Percentiles rank a stretch among this genome's conserved stretches.
phyloP scores from a whole-genome alignment of 2,888 invertebrate species.

The Chalcosyrphus nemorum region DNA sequence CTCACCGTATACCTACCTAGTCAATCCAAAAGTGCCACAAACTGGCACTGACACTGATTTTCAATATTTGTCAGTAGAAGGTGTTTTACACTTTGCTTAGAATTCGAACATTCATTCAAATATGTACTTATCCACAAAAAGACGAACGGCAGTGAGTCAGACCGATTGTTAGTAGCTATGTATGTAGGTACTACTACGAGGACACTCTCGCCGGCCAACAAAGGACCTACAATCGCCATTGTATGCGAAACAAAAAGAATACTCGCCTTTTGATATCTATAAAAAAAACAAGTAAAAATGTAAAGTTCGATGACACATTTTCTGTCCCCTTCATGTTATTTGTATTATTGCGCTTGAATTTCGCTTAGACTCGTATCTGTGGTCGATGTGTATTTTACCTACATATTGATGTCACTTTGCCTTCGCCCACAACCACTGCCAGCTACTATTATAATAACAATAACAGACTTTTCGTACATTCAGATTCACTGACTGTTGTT shows the following conservation, averaged over 20 bases:
- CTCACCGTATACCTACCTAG: too few species aligned
- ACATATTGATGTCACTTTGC: conserved; percentile 66
- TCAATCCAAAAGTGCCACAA: too few species aligned
- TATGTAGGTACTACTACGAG: conserved; percentile 41
- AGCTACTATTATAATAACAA: conserved; percentile 71
- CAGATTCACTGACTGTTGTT: conserved; percentile 68
- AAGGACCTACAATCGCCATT: conserved; percentile 63
- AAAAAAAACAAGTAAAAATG: conserved; percentile 54
- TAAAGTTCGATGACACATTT: conserved; percentile 73
- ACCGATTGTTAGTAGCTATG: conserved; percentile 31
- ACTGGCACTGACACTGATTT: conserved; percentile 58
- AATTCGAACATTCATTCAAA: conserved; percentile 46
- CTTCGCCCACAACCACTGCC: conserved; percentile 60
- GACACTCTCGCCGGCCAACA: conserved; percentile 44
- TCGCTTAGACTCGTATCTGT: conserved; percentile 63
- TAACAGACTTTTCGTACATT: conserved; percentile 72
- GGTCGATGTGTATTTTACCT: conserved; percentile 69
- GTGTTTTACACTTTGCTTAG: conserved; percentile 25
- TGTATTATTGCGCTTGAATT: conserved; percentile 69
- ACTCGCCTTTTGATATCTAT: conserved; percentile 55
- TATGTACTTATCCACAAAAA: neutral
- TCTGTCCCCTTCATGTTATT: conserved; percentile 69
- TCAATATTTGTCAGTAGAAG: conserved; percentile 1
- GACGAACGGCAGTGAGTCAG: conserved; percentile 20
- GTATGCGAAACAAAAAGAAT: conserved; percentile 60